Base-by-base conservation (phyloP, 2,113 vertebrate species). In the Propithecus coquereli region DNA sequence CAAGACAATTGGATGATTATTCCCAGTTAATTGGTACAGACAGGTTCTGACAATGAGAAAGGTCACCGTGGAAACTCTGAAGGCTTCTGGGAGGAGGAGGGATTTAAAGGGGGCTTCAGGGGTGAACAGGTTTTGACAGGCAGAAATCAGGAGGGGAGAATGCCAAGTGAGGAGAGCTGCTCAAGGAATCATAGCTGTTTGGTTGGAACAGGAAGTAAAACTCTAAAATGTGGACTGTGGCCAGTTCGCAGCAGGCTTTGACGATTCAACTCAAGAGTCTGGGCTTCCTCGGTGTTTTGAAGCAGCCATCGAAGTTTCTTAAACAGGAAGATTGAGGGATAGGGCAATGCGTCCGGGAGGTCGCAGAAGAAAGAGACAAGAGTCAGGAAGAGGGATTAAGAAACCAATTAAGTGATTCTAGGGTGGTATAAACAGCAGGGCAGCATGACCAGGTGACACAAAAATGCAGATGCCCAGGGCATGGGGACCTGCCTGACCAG, bases 401-500 rank as follows among this genome's bases (percentile, higher is more conserved):
- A 8, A 34, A 23, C 5, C 0, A 9, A 6, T 0, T 5, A 7
- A 30, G 30, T 2, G 32, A 54, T 27, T 30, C 68, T 17, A 40
- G 47, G n/a, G 12, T 23, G 12, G 34, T 52, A 34, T 20, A 54
- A 27, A 3, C 4, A 7, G 11, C 9, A 20, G n/a, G 27, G 7
- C 16, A 40, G 7, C 12, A 0, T 9, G 77, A 57, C 50, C 16
- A n/a, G 11, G 4, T 45, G 37, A 25, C 16, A 5, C 3, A 4
- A 18, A 59, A 27, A 47, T 0, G 61, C 65, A 81, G 65, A 6
- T 40, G 76, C 40, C 37, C 11, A 0, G 0, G 11, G 16, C 12
- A 2, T 2, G 17, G 2, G 40, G 4, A 23, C 14, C 68, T 13
- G 17, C 0, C 0, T 1, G 45, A 14, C 8, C 43, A 8, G 30